Base-by-base conservation (phyloP, 2,888 invertebrate species). In the Automeris io region DNA sequence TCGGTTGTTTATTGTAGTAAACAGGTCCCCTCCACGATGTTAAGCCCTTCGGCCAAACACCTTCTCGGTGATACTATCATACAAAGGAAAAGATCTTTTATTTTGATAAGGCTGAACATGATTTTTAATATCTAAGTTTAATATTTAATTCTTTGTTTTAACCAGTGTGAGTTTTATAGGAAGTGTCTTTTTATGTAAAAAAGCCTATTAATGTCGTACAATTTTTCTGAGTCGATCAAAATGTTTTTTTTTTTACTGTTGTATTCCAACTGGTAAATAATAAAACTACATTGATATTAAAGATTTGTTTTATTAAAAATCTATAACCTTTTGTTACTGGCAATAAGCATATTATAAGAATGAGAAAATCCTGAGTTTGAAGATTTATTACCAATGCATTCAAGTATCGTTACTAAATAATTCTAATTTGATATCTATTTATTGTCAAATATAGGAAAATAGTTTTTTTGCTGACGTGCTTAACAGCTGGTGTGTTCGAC, bases 61-160 rank as follows among this genome's bases (percentile, higher is more conserved):
- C 71, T 57, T 50, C 59, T 46, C 62, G 70, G 76, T 76, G 79
- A 67, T 70, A 68, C 68, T 65, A 68, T 70, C 65, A 77, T 75
- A 78, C 70, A 68, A 76, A 78, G 70, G 72, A 73, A 78, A 77
- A 73, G 74, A 79, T 81, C 79, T 85, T 83, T 79, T 70, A 8
- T 80, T 85, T 83, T 79, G 61, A 86, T 86, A 86, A 86, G 86
- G 86, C 86, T 86, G 86, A 86, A 76, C 74, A 66, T 71, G 67
- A 72, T 77, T 82, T 76, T 57, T 71, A 75, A 73, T 70, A 75
- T 72, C 75, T 80, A 82, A 79, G 78, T 81, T 66, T 75, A 79
- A 76, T 79, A 71, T 70, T 79, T 80, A 80, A 73, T 72, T 62
- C 63, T 72, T 70, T 53, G 54, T 68, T 70, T 65, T 78, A 78